Conservation (phyloP, 1,140 invertebrate genomes). For the Drosophila jambulina region DNA sequence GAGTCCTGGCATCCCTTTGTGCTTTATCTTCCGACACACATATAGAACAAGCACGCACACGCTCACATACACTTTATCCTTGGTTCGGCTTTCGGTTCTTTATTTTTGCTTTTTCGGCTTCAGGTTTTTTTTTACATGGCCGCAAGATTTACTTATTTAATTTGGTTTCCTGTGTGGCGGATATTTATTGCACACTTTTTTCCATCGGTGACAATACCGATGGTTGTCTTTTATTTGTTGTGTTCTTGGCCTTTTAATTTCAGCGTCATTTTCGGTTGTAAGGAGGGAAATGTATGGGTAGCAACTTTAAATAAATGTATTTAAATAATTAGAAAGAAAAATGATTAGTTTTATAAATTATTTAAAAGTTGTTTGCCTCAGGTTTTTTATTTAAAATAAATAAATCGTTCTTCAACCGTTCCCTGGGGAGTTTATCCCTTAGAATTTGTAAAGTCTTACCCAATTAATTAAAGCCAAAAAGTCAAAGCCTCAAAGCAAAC, state of each 20-base stretch:
- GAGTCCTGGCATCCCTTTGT: conserved; percentile 54
- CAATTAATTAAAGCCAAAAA: conserved; percentile 15
- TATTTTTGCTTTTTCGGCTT: conserved; percentile 36
- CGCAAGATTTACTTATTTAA: conserved; percentile 73
- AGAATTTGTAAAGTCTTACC: conserved; percentile 1
- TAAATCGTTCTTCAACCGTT: background rate
- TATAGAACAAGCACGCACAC: conserved; percentile 8
- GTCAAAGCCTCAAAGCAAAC: conserved; percentile 12
- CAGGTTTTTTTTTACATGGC: conserved; percentile 26
- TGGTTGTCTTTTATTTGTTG: conserved; percentile 23
- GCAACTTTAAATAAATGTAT: background rate
- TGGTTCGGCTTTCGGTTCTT: conserved; percentile 30
- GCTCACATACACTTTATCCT: conserved; percentile 29
- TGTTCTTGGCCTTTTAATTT: conserved; percentile 47
- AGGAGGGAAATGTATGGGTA: background rate
- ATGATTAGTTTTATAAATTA: background rate
- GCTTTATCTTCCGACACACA: conserved; percentile 53
- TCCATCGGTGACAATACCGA: conserved; percentile 22
- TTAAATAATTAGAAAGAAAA: background rate
- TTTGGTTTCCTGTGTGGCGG: conserved; percentile 44
- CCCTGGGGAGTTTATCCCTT: background rate
- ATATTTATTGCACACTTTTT: conserved; percentile 36
- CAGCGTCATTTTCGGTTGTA: conserved; percentile 25
- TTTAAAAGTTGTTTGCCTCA: too few species aligned
- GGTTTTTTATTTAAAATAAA: background rate